Base-by-base conservation (phyloP, 2,797 vertebrate species). In the Artibeus lituratus region DNA sequence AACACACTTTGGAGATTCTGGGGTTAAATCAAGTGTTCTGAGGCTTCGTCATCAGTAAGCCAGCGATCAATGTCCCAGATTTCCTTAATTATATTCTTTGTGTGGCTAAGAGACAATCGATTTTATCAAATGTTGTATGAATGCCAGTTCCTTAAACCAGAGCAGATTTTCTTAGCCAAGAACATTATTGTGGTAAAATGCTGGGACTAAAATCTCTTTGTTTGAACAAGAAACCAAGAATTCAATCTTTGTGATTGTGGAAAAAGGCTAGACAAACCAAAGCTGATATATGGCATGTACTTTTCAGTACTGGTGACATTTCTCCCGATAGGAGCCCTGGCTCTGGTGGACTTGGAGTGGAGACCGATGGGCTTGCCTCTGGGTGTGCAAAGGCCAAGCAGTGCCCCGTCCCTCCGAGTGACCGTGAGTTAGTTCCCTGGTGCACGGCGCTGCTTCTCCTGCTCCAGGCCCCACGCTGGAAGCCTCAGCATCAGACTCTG, bases 51-150 rank as follows among this genome's bases (percentile, higher is more conserved):
- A 70, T 73, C 10, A 16, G 55, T 32, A 76, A 89, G 83, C 7
- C 32, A 69, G 59, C 72, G 49, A 42, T 8, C 74, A 74, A 42
- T 37, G 90, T 26, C 8, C 4, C 18, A 22, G 51, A 55, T 73
- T 94, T 85, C 59, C 37, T 94, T 92, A 93, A 82, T 53, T 96
- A 85, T 65, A 70, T 42, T 88, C 73, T 90, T 85, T 59, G 53
- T 1, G 22, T 49, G 37, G 77, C 65, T 81, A 88, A 82, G 67
- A 78, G 73, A 70, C 53, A 95, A 94, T 55, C 16, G 7, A 95
- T 83, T 85, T 94, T 69, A 95, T 93, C 53, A 84, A 42, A 69
- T 90, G 39, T 65, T 92, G 57, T 24, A 94, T 24, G 26, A 65
- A 91, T 80, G 42, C 42, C 78, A 84, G 39, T 59, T 85, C 57